phyloP scores from a whole-genome alignment of 1,140 invertebrate species.

The Neocloeon triangulifer region DNA sequence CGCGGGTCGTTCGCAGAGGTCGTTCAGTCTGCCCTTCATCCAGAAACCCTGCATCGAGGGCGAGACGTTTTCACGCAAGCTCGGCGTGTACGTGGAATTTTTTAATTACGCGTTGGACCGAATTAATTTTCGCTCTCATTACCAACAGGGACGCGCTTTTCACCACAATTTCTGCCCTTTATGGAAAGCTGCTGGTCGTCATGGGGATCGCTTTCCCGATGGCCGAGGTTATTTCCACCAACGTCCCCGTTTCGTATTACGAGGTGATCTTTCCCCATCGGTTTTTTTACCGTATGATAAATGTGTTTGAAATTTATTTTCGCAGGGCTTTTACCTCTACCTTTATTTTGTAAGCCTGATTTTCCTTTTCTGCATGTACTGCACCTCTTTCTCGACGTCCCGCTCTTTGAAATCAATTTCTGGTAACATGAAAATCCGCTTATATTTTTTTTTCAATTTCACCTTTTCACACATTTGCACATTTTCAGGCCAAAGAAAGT shows the following conservation, averaged over 20 bases:
- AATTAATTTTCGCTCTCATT: neutral
- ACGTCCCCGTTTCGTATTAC: slow-evolving; percentile 18
- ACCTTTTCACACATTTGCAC: too few relatives aligned
- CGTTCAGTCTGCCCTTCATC: too few relatives aligned
- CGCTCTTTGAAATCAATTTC: too few relatives aligned
- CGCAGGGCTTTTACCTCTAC: slow-evolving; percentile 17
- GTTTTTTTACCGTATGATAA: neutral
- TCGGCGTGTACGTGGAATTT: too few relatives aligned
- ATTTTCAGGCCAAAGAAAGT: too few relatives aligned
- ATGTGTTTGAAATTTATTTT: neutral
- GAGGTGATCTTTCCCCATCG: slow-evolving; percentile 16
- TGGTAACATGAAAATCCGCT: too few relatives aligned
- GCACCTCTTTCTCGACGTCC: too few relatives aligned
- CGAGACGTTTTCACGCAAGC: too few relatives aligned
- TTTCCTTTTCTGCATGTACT: slow-evolving; percentile 15
- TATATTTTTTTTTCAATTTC: too few relatives aligned
- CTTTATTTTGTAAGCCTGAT: slow-evolving; percentile 15
- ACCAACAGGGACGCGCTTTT: slow-evolving; percentile 9
- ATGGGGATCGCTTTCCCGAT: slow-evolving; percentile 23
- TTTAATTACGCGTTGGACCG: too few relatives aligned
- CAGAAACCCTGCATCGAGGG: too few relatives aligned
- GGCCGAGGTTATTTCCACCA: slow-evolving; percentile 20
- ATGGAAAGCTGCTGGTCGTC: slow-evolving; percentile 24
- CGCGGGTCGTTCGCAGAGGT: too few relatives aligned
- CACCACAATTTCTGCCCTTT: slow-evolving; percentile 21